Evolutionary conservation across 1,140 invertebrate species (phyloP), one percentile per base, ranked within the genome.

Genomic region (Pteromalus puparum): DNA sequence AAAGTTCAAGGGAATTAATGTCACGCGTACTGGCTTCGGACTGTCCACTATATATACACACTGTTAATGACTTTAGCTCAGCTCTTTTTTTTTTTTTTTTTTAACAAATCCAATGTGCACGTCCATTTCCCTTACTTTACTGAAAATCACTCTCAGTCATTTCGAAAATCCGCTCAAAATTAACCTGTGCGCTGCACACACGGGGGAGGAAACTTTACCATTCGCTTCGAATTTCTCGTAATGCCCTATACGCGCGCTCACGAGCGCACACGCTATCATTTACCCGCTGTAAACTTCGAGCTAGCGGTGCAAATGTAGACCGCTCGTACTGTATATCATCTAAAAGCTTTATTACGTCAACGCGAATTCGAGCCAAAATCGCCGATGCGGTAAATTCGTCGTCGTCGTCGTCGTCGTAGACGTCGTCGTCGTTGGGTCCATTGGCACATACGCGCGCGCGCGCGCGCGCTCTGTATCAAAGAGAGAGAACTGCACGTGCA

Each of bases 261-360:
- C 53, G 53, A 4, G 53, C 13, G 10, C 21, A 10, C 6, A 21
- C 67, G 67, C 67, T 26, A 70, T 30, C 24, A 30, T 70, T 70
- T 70, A 70, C 67, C 67, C 67, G 67, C 10, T 70, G 67, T 70
- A 70, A 70, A 70, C 24, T 70, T 61, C 9, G 67, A 70, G 53
- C 53, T 21, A 61, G 67, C 24, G 67, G 7, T 21, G 21, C 53
- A 61, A 61, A 61, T 61, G 18, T 61, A n/a, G 53, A 34, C 42
- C n/a, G 42, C 1, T n/a, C 74, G 74, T 2, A 1, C 21, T 48
- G n/a, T 76, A 34, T 24, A 76, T 48, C 38, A 48, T 76, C 74
- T 46, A 48, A 28, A 76, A 76, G 76, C 76, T 78, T 65, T 78
- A 78, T 78, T 78, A 65, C 53, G 76, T 78, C 76, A 78, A 78